Percentiles rank a stretch among this genome's conserved stretches.
Evolutionary conservation across 1,140 invertebrate species (phyloP).

Genomic region (Colletes latitarsis): DNA sequence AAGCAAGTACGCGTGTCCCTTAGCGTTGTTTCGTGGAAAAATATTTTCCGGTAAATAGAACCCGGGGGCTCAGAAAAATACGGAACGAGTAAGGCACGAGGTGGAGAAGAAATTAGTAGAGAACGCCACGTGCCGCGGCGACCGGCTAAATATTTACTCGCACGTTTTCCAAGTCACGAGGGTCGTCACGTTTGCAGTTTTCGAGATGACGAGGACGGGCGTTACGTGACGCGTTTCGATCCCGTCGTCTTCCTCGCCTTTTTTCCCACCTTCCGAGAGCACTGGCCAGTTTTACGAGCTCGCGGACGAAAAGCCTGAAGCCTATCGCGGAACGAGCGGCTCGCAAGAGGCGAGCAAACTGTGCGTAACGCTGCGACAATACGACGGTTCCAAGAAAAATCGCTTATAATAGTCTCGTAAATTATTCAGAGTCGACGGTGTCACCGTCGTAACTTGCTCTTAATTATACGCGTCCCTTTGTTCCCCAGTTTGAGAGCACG

Average conservation of each 20-base stretch:
- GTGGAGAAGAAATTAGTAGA: conserved; percentile 9
- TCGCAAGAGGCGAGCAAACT: conserved; percentile 16
- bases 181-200: conserved; percentile 41
- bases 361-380: not conserved
- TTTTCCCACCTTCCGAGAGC: not conserved
- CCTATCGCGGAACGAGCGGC: conserved; percentile 19
- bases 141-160: conserved; percentile 54
- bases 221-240: conserved; percentile 37
- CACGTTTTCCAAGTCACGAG: not conserved
- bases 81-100: not conserved
- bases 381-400: conserved; percentile 57
- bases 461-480: conserved; percentile 23
- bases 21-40: too few relatives aligned
- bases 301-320: not conserved
- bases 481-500: not conserved
- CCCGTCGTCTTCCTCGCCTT: conserved; percentile 6
- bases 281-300: conserved; percentile 27
- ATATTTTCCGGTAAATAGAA: too few relatives aligned
- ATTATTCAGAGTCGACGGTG: conserved; percentile 64
- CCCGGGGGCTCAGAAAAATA: not conserved
- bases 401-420: conserved; percentile 70
- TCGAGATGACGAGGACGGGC: conserved; percentile 28
- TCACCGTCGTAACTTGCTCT: conserved; percentile 62
- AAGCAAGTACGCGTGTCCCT: not conserved
- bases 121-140: not conserved